These are phyloP conservation scores for Heliconius hermathena DNA, from an alignment of 1,140 invertebrate species.

Conservation along the genomic window DNA sequence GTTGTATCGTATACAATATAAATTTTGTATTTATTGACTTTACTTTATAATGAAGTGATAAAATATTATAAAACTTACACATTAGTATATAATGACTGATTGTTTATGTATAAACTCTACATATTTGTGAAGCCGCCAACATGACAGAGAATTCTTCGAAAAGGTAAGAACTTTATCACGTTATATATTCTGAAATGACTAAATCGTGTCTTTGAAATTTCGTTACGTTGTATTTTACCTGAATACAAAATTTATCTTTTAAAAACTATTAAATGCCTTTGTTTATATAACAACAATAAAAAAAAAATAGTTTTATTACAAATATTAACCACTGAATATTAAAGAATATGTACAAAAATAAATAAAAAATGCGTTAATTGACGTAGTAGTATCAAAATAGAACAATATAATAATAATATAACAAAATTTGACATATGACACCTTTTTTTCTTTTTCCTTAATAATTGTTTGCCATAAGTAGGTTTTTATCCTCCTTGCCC, in stretches of 20 bases:
- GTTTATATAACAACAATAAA: not conserved
- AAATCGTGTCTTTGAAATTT: not conserved
- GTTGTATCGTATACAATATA: constrained; percentile 38
- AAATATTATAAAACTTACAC: constrained; percentile 29
- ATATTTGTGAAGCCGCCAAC: constrained; percentile 57
- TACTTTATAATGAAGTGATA: constrained; percentile 41
- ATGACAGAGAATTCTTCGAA: constrained; percentile 77
- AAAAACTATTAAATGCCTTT: not conserved
- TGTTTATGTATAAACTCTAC: constrained; percentile 48
- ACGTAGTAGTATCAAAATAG: not conserved
- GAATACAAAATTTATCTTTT: not conserved
- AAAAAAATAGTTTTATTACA: not conserved
- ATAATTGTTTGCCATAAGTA: not conserved
- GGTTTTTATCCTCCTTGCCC: not conserved
- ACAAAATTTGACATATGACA: constrained; percentile 6
- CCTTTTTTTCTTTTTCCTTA: not conserved
- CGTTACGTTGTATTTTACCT: not conserved
- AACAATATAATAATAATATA: not conserved
- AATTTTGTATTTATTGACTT: constrained; percentile 29
- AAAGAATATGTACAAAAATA: not conserved
- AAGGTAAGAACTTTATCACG: constrained; percentile 56
- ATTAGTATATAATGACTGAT: constrained; percentile 62
- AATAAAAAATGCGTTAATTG: not conserved
- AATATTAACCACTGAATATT: not conserved
- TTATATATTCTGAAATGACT: constrained; percentile 8